Evolutionary conservation across 2,888 invertebrate genomes (phyloP), one percentile per base, ranked within the genome.

Genomic region (Acrobeloides nanus): DNA sequence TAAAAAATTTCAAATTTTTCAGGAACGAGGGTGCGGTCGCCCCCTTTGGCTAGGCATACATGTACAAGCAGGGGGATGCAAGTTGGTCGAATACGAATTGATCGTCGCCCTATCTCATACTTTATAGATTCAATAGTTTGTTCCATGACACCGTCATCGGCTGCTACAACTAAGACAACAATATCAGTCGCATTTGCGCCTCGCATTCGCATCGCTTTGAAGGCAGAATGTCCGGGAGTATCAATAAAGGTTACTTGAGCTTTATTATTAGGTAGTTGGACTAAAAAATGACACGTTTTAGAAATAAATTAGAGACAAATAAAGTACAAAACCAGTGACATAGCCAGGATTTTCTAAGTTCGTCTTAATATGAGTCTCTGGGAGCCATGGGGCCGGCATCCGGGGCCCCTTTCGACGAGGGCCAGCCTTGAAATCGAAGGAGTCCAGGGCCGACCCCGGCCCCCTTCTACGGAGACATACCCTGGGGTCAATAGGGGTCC

Each of bases 161-260:
- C 95, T 1, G 97, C 97, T 32, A 99, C 89, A 23, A 97, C 93
- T 15, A 72, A 50, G 17, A 72, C 68, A 1, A 72, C 87, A 44
- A 95, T 83, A 76, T 97, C 97, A 0, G 97, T 95, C n/a, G 85
- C 83, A 64, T 81, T 80, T 0, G 95, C 93, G n/a, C 97, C 97
- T 39, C 95, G 82, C 7, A 85, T 83, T 45, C 95, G 42, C 51
- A 59, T 55, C 26, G 35, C 82, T 38, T 82, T 82, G 76, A 97
- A 97, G 0, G 97, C 97, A 3, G 95, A 93, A 80, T 99, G 97
- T 0, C 97, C 97, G 4, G 97, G 97, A 8, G 97, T 97, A 78
- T 97, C 97, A 61, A 97, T 78, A 79, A 97, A 97, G 8, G 95
- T 95, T 15, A 95, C 77, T 15, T 45, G 44, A 12, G 48, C 31